Evolutionary conservation across 2,113 vertebrate species (phyloP), one percentile per base, ranked within the genome.

Genomic region (Cinclus mexicanus): DNA sequence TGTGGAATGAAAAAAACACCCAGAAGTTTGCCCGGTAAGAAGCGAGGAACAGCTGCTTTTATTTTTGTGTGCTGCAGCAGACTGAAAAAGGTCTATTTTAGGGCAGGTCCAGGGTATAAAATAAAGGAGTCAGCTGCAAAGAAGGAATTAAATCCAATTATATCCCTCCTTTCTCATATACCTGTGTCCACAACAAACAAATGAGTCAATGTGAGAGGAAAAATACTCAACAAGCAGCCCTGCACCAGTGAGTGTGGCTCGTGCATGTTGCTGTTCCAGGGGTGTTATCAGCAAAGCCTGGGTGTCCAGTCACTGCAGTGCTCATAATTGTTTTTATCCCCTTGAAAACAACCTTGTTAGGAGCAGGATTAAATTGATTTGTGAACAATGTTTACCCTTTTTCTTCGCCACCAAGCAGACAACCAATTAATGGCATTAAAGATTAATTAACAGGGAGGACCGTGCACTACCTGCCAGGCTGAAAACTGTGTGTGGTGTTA

Each of bases 351-450:
- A 61, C 87, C 70, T 92, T 65, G 67, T 96, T 93, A 75, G 95
- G 90, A 93, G 83, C 89, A 96, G 95, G 96, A 97, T 87, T 80
- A 90, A 95, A 97, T 95, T 98, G 97, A 98, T 98, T 98, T 96
- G 93, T 94, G 94, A 97, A 90, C 87, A 91, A 55, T 93, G 90
- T 98, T 98, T 97, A 96, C 68, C 77, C 50, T 83, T 97, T 70
- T 96, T 95, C 78, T 96, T 96, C 14, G 15, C 97, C 91, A 94
- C 80, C 95, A 77, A 94, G 93, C 95, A 97, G 93, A 87, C 96
- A 97, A 88, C 86, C 97, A 97, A 98, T 98, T 97, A 97, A 97
- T 95, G 92, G 87, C 95, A 98, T 98, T 97, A 97, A 97, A 97
- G 96, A 97, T 98, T 98, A 95, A 98, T 98, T 97, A 97, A 93